phyloP scores from a whole-genome alignment of 2,888 invertebrate genomes.

The Cerastis leucographa region DNA sequence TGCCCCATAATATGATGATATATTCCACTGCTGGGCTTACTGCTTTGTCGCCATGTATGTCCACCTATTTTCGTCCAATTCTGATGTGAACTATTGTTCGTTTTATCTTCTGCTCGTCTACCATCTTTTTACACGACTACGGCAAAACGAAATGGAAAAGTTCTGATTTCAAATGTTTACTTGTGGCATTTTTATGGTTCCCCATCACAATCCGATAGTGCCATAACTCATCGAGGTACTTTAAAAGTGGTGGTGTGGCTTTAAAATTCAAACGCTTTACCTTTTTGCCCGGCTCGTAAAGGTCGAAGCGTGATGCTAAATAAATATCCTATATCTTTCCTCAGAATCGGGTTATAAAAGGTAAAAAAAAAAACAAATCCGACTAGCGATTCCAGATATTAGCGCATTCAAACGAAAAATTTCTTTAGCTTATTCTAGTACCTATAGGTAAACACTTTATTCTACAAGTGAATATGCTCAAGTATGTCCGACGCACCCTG shows the following conservation, averaged over 20 bases:
- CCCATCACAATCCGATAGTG: too few species aligned
- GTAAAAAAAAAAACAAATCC: too few species aligned
- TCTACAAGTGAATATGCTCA: not conserved
- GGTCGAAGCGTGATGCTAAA: too few species aligned
- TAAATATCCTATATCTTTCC: too few species aligned
- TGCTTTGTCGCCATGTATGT: not conserved
- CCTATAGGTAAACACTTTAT: not conserved
- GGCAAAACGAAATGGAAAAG: not conserved
- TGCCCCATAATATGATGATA: not conserved
- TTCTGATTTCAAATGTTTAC: not conserved
- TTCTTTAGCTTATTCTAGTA: not conserved
- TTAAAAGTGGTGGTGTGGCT: too few species aligned
- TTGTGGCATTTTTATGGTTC: not conserved
- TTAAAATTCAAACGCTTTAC: too few species aligned
- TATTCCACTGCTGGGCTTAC: not conserved
- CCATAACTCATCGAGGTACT: too few species aligned
- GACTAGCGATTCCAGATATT: not conserved
- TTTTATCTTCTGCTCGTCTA: not conserved
- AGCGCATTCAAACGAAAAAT: not conserved
- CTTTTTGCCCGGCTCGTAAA: too few species aligned
- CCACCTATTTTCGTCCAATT: conserved; percentile 1
- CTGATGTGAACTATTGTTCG: not conserved
- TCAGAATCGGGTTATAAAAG: too few species aligned
- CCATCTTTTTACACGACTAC: not conserved
- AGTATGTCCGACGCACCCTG: too few species aligned